Conservation (phyloP, 2,113 vertebrate genomes). For the Rattus rattus region DNA sequence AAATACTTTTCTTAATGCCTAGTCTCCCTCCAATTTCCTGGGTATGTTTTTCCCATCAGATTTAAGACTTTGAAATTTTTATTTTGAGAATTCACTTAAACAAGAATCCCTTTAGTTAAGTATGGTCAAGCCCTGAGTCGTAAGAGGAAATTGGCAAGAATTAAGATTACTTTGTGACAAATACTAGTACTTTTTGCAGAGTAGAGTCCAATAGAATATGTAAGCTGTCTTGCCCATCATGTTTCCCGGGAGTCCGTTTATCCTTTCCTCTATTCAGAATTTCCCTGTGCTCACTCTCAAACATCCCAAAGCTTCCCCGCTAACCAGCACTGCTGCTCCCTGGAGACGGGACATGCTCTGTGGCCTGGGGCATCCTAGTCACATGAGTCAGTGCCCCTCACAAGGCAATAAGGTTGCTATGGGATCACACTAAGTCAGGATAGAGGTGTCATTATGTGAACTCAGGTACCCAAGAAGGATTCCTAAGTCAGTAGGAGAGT, state of each 20-base stretch:
- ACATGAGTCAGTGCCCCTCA: neutral
- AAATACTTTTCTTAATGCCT: slow-evolving; percentile 17
- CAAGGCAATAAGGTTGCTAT: neutral
- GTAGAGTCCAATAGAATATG: neutral
- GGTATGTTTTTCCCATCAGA: neutral
- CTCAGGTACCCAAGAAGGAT: neutral
- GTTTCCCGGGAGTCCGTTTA: slow-evolving; percentile 6
- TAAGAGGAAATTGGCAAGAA: slow-evolving; percentile 16
- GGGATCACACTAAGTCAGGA: neutral
- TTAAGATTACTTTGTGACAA: slow-evolving; percentile 27
- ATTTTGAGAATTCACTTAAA: slow-evolving; percentile 34
- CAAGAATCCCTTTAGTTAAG: neutral
- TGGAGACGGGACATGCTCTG: neutral
- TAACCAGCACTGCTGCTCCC: neutral
- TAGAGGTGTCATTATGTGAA: neutral
- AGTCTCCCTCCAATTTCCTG: slow-evolving; percentile 14
- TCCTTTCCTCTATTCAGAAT: neutral
- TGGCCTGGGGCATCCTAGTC: neutral
- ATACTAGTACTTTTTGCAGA: neutral
- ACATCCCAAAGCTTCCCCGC: neutral
- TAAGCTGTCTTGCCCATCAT: neutral
- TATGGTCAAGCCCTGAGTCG: neutral
- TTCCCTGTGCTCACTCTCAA: neutral
- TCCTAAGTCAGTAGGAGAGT: neutral
- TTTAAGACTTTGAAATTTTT: neutral